Percentiles rank a stretch among this genome's conserved stretches.
These are phyloP conservation scores for Notarius quadriscutis DNA, from an alignment of 2,113 vertebrate species.

Conservation along the genomic window DNA sequence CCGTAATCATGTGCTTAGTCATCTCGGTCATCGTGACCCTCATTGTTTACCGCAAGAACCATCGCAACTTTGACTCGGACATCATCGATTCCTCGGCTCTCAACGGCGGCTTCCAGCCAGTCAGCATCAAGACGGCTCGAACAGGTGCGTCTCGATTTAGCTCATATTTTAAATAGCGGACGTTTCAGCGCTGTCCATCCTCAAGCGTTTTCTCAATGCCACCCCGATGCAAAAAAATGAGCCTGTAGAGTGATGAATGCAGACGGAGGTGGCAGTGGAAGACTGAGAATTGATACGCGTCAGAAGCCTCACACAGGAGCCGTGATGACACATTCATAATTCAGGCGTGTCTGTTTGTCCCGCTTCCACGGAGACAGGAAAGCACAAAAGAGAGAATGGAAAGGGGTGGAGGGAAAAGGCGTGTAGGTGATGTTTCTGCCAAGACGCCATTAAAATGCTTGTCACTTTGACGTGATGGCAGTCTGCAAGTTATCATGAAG, in stretches of 20 bases:
- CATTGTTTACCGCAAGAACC: constrained; percentile 86
- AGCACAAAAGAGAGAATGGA: constrained; percentile 23
- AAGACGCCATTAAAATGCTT: constrained; percentile 59
- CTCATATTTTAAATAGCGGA: not conserved
- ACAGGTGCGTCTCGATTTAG: constrained; percentile 67
- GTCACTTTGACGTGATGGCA: constrained; percentile 57
- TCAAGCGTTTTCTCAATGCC: constrained; percentile 24
- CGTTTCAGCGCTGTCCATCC: not conserved
- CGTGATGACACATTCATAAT: constrained; percentile 43
- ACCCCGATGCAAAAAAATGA: constrained; percentile 7
- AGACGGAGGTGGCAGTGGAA: constrained; percentile 21
- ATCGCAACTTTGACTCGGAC: constrained; percentile 84
- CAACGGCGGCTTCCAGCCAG: constrained; percentile 86
- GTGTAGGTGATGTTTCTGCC: constrained; percentile 39
- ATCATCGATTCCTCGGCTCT: constrained; percentile 84
- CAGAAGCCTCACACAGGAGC: constrained; percentile 18
- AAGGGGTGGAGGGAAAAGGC: not conserved
- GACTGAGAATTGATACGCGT: constrained; percentile 46
- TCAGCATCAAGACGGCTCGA: constrained; percentile 86
- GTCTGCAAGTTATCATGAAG: constrained; percentile 59
- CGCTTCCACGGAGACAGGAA: constrained; percentile 25
- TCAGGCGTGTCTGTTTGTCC: constrained; percentile 34
- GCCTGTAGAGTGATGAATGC: constrained; percentile 24
- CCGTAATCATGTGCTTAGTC: constrained; percentile 83
- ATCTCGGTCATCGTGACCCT: constrained; percentile 80